Base-by-base conservation (phyloP, 37 sponge, comb jelly and placozoan genomes). In the Halisarca cf. caerulea region DNA sequence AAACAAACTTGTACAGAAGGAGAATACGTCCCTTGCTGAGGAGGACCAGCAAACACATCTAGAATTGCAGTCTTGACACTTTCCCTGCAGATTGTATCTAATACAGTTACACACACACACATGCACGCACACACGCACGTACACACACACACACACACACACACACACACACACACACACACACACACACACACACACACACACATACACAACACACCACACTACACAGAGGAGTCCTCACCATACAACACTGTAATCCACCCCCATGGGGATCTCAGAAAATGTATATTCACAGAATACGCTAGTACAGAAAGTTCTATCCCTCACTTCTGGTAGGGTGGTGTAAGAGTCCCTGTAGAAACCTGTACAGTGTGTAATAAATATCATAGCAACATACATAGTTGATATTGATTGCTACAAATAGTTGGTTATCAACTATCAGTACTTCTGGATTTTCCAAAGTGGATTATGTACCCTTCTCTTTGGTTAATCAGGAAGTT, bases 1-100 rank as follows among this genome's bases (percentile, higher is more conserved):
- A 15, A 17, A 36, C 69, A 3, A 71, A 87, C 88, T 82, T 90
- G 90, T 1, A 90, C 78, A 23, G 90, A 90, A 40, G 86, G 86
- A 41, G 86, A 85, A 68, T 86, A 90, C 0, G 62, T 32, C 1
- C 89, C 89, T 38, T 71, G 69, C 35, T 80, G 39, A 24, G 85
- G 85, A 79, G 89, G 85, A 27, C 90, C 90, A 53, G 90, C 80
- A 84, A 90, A 86, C 14, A 70, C 69, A 51, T 90, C 90, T 62
- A 84, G 40, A 15, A 89, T 54, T 9, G 86, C 2, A 2, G 51
- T 47, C 70, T 1, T 9, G 3, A 72, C 7, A 72, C 74, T 41
- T 27, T 23, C 7, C 38, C 74, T 41, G 71, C 27, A 69, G n/a
- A n/a, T n/a, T n/a, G n/a, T n/a, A n/a, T n/a, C n/a, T n/a, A n/a